Conservation (phyloP, 2,888 invertebrate species). For the Caenorhabditis sp. region DNA sequence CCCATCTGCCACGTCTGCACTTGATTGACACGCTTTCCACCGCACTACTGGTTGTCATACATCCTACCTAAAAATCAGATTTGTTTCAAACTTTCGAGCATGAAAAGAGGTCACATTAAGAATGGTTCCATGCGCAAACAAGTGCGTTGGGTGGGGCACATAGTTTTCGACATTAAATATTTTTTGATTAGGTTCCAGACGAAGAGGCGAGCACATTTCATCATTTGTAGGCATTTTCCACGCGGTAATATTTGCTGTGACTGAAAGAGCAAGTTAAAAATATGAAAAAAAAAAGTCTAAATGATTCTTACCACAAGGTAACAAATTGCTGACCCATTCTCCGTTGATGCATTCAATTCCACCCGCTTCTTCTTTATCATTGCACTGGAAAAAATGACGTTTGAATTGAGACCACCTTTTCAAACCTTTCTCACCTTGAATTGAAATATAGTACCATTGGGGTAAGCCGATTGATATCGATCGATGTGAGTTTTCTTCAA, state of each 20-base stretch:
- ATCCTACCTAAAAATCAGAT: constrained; percentile 44
- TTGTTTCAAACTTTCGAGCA: no score
- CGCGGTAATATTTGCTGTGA: constrained; percentile 53
- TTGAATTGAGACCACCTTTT: no score
- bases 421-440: constrained; percentile 64
- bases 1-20: constrained; percentile 74
- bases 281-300: neutral
- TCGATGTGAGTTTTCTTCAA: constrained; percentile 59
- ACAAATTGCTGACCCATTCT: constrained; percentile 74
- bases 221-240: constrained; percentile 36
- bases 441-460: constrained; percentile 77
- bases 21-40: constrained; percentile 61
- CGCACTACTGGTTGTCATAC: constrained; percentile 43
- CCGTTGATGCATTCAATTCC: constrained; percentile 76
- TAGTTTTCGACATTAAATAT: constrained; percentile 72
- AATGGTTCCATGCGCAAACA: constrained; percentile 74
- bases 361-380: constrained; percentile 70
- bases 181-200: constrained; percentile 50
- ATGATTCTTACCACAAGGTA: constrained; percentile 69
- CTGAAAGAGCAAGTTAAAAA: constrained; percentile 16
- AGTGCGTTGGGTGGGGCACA: constrained; percentile 54
- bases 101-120: constrained; percentile 46
- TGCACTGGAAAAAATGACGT: constrained; percentile 56
- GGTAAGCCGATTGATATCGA: constrained; percentile 71
- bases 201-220: constrained; percentile 63